A percentile compares a stretch with the other conserved stretches of the same genome.
These are phyloP conservation scores for Lutjanus campechanus DNA, from an alignment of 2,797 vertebrate genomes.

Conservation along the genomic window DNA sequence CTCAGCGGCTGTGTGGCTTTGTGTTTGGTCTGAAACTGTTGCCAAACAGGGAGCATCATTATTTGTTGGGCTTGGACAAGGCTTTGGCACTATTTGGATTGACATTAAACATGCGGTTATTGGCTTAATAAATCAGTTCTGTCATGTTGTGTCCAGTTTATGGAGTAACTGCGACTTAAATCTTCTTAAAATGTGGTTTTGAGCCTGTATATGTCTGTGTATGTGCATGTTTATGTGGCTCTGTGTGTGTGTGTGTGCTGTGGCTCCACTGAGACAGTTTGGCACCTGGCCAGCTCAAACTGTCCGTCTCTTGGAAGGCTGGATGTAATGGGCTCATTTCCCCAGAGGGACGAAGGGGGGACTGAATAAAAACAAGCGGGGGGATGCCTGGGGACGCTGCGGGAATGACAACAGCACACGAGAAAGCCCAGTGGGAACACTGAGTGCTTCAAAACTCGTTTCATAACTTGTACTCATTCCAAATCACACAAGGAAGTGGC, in stretches of 20 bases:
- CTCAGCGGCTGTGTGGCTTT: not conserved
- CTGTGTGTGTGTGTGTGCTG: constrained; percentile 13
- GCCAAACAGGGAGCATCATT: constrained; percentile 31
- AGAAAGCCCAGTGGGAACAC: constrained; percentile 18
- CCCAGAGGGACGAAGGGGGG: constrained; percentile 30
- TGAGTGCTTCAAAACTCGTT: not conserved
- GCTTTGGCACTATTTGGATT: not conserved
- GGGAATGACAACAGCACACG: constrained; percentile 60
- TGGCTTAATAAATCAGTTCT: not conserved
- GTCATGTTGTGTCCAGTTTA: constrained; percentile 9
- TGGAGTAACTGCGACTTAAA: not conserved
- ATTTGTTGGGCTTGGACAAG: constrained; percentile 13
- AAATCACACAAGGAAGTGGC: not conserved
- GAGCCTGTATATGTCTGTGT: not conserved
- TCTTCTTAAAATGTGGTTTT: constrained; percentile 1
- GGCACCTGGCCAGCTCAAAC: constrained; percentile 57
- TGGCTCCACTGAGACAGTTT: constrained; percentile 54
- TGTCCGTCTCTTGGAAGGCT: constrained; percentile 56
- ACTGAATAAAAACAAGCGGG: constrained; percentile 52
- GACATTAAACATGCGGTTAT: not conserved
- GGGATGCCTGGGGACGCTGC: constrained; percentile 30
- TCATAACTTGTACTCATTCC: not conserved
- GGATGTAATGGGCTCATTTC: constrained; percentile 66
- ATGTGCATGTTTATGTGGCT: constrained; percentile 2
- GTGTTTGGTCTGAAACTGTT: constrained; percentile 23